Base-by-base conservation (phyloP, 2,113 vertebrate genomes). In the Cisticola juncidis region DNA sequence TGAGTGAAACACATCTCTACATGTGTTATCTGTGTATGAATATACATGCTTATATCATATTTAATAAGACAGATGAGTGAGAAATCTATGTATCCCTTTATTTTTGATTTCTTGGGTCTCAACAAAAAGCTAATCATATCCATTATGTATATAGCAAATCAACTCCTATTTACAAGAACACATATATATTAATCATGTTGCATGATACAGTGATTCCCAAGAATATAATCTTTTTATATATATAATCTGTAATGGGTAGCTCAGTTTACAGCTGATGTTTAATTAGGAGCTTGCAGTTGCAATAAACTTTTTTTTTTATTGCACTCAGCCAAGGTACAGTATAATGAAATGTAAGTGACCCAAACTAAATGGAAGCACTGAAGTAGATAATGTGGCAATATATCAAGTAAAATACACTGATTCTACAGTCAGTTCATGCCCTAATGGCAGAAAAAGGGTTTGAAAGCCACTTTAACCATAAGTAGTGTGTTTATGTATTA, bases 401-500 rank as follows among this genome's bases (percentile, higher is more conserved):
- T 90, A 81, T 97, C 95, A 96, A 94, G 85, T 68, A 84, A 86
- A 77, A 82, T 95, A 95, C 60, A 89, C 65, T 54, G 88, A 96
- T 95, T 94, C 71, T 95, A 60, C 77, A 97, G 89, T 96, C 95
- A 97, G 95, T 94, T 82, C 91, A 88, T 92, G 95, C 89, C 95
- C 95, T 97, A 89, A 88, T 95, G 79, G 88, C 88, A 95, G 88
- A 94, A 97, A 97, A 96, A 96, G 73, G 48, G 79, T 91, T 94
- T 96, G 95, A 98, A 98, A 97, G 88, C 96, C 94, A 95, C 95
- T 97, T 97, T 97, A 94, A 96, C 91, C 66, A 40, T 96, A 97
- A 98, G 94, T 95, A 97, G 92, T 81, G 83, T 98, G 97, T 98
- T 98, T 98, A 98, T 97, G 86, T 98, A 97, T 98, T 97, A 98